Evolutionary conservation across 2,113 vertebrate species (phyloP), one percentile per base, ranked within the genome.

Genomic region (Eonycteris spelaea): DNA sequence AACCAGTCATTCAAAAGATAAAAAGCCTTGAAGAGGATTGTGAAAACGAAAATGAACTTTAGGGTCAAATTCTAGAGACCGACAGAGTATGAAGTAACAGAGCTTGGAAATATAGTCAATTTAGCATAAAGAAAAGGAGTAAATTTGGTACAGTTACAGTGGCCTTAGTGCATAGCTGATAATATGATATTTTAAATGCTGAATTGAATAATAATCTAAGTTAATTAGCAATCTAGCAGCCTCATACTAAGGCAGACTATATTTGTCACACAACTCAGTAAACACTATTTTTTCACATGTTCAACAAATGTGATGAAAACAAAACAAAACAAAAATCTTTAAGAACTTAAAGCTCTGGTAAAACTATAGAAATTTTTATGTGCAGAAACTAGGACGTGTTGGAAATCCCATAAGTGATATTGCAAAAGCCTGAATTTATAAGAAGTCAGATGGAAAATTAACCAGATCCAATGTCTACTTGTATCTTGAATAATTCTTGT

Each of bases 361-460:
- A 92, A 26, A 71, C 7, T 38, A 59, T 1, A 90, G 33, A 73
- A 74, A 86, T 22, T n/a, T 91, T 77, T 75, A 86, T 53, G 16
- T 26, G 24, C 38, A 73, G 70, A 1, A 19, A 96, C 67, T 35
- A 43, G 4, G 40, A 63, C 73, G 57, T 35, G 1, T 22, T 93
- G 68, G 89, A 88, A 93, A 74, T 61, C 15, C 9, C 48, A 48
- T 18, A 82, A 68, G 30, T 45, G 87, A 74, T 38, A 77, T 0
- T 91, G 78, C 53, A 91, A 80, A 94, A 38, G 24, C 71, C 26
- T 51, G 24, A 45, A 63, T 79, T 84, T 91, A 43, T 61, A 97
- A 82, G 28, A 94, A 91, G 63, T 85, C 90, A 89, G 53, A 45
- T 40, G 67, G 70, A 78, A 88, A 84, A 88, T 30, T 22, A 75